Evolutionary conservation across 2,113 vertebrate genomes (phyloP), one percentile per base, ranked within the genome.

Genomic region (Capricornis sumatraensis): DNA sequence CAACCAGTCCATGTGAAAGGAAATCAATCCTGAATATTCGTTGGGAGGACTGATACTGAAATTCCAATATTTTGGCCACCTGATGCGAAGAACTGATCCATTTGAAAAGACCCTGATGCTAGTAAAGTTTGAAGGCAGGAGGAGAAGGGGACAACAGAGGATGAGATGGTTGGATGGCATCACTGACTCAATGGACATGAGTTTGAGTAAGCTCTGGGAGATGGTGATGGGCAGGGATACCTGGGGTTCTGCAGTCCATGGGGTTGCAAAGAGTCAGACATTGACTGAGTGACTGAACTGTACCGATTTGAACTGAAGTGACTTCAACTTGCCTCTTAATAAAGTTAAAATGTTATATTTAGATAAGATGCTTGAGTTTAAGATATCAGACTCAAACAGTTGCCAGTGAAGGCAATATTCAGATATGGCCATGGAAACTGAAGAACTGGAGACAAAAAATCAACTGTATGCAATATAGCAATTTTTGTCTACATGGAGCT

Each of bases 1-100:
- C 64, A 71, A 36, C 9, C n/a, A 36, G 64, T 6, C n/a, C n/a
- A 6, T 36, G 0, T 19, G 36, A 71, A 71, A 23, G n/a, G 67
- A 71, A 6, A 40, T 71, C n/a, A 23, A 1, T 23, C 10, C n/a
- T 71, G n/a, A 23, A 6, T 23, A 40, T 71, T 3, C 19, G 0
- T 71, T 71, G n/a, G 67, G 3, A 71, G 19, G 67, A 12, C 5
- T 71, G 67, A 71, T 40, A 10, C 10, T 40, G 19, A 36, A 71
- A 40, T 2, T 71, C n/a, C 19, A 40, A 13, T 40, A 71, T 0
- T 71, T 23, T 23, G n/a, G 67, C 67, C 19, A 71, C n/a, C n/a
- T 71, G 67, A 40, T 71, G n/a, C 1, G 1, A 36, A 67, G 17
- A 71, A 23, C n/a, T 40, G n/a, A 71, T 23, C 40, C 36, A 40